Base-by-base conservation (phyloP, 2,797 vertebrate genomes). In the Syngnathus rostellatus region DNA sequence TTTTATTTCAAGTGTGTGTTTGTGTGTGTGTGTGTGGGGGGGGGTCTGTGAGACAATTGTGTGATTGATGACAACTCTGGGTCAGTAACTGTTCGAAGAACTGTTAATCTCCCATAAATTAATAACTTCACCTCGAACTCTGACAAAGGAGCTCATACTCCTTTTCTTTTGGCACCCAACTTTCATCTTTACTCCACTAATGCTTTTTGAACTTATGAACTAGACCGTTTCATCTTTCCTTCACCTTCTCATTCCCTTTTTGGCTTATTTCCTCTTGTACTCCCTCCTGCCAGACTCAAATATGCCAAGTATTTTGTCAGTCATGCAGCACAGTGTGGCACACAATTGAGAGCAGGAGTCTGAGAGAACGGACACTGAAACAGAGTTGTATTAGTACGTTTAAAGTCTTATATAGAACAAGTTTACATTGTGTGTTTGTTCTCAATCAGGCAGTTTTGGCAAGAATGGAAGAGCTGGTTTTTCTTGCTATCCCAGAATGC, bases 281-380 rank as follows among this genome's bases (percentile, higher is more conserved):
- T 71, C 54, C 40, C 60, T 72, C 50, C 39, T 48, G 17, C 59
- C 23, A 17, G 31, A 60, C 58, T 65, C 69, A 77, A 37, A 68
- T 73, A 71, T 77, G 66, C 23, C 58, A 58, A 40, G 8, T 72
- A 74, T 70, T 72, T 1, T 68, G 23, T 46, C 17, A 48, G 54
- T 37, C 46, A 16, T 45, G 39, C 40, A 62, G n/a, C 39, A n/a
- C n/a, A 5, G 11, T 45, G 60, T 62, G 41, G n/a, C 21, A 45
- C 17, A 40, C 39, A 12, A 1, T 61, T 41, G n/a, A 31, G 31
- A 31, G 58, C 38, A 41, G 16, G 58, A 41, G 17, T n/a, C 19
- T 40, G 16, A 61, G 59, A 62, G n/a, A 23, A 16, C 14, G 37
- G 55, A 14, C 14, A 37, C 38, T 7, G 21, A 23, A 54, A 54